A percentile compares a stretch with the other conserved stretches of the same genome.
Evolutionary conservation across 2,797 vertebrate species (phyloP).

Genomic region (Sus cebifrons): DNA sequence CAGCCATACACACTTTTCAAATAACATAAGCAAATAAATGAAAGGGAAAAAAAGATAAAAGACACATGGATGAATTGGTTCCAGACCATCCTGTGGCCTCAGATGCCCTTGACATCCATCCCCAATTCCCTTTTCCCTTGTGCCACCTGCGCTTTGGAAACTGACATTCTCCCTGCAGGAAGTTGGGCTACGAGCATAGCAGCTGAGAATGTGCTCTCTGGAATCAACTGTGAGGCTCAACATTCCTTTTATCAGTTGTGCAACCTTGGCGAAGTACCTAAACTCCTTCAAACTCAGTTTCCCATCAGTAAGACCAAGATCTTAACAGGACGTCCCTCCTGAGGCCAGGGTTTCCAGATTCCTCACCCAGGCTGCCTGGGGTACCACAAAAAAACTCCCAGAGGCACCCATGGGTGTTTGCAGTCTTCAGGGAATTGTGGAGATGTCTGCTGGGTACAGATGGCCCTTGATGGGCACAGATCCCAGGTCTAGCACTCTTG

Average conservation of each 20-base stretch:
- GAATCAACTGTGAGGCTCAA: neutral
- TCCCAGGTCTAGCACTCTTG: rapidly evolving
- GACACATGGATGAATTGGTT: neutral
- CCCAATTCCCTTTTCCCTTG: neutral
- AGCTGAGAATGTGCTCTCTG: neutral
- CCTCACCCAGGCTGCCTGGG: neutral
- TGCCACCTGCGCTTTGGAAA: neutral
- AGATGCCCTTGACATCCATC: rapidly evolving
- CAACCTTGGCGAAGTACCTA: neutral
- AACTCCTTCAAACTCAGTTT: neutral
- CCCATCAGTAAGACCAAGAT: neutral
- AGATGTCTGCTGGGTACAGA: neutral
- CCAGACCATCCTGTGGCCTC: neutral
- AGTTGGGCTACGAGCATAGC: rapidly evolving
- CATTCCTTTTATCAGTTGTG: neutral
- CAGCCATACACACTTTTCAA: neutral
- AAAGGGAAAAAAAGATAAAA: neutral
- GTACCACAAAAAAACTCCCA: neutral
- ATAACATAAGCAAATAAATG: neutral
- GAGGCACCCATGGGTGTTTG: rapidly evolving
- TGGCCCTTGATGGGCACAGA: rapidly evolving
- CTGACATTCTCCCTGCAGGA: neutral
- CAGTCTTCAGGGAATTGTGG: neutral
- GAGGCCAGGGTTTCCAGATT: neutral
- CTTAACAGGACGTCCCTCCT: neutral